Evolutionary conservation across 1,140 invertebrate species (phyloP).

Genomic region (Aleiodes sp.): DNA sequence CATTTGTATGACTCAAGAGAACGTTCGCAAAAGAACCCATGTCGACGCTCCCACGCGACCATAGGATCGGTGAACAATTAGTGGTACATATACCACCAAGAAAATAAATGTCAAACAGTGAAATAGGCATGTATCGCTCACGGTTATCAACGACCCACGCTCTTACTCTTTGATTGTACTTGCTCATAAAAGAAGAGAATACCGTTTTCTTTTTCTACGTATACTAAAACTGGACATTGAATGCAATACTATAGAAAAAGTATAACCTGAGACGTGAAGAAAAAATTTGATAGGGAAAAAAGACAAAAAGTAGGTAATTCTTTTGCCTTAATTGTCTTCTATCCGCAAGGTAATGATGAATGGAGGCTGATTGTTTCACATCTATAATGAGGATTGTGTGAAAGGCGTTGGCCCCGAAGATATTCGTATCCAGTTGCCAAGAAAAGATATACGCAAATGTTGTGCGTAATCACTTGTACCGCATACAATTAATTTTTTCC

Average conservation of each 20-base stretch:
- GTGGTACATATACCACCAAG: conserved; percentile 27
- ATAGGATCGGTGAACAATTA: conserved; percentile 53
- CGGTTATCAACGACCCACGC: not conserved
- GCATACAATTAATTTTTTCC: not conserved
- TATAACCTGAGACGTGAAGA: not conserved
- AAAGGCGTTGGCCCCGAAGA: conserved; percentile 6
- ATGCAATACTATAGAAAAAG: not conserved
- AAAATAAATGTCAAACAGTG: conserved; percentile 21
- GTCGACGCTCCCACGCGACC: conserved; percentile 24
- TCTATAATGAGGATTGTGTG: not conserved
- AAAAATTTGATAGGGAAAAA: not conserved
- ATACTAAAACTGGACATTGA: not conserved
- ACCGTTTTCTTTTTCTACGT: not conserved
- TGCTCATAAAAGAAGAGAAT: not conserved
- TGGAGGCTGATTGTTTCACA: conserved; percentile 3
- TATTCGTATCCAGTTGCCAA: conserved; percentile 13
- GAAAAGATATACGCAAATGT: not conserved
- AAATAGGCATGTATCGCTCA: conserved; percentile 10
- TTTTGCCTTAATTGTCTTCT: not conserved
- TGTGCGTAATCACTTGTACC: not conserved
- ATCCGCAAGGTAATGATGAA: not conserved
- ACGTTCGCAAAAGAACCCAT: not conserved
- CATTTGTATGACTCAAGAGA: not conserved
- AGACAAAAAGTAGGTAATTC: not conserved
- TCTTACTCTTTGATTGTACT: not conserved